Percentiles rank a stretch among this genome's conserved stretches.
Conservation (phyloP, 2,888 invertebrate species). For the Papilio demoleus region DNA sequence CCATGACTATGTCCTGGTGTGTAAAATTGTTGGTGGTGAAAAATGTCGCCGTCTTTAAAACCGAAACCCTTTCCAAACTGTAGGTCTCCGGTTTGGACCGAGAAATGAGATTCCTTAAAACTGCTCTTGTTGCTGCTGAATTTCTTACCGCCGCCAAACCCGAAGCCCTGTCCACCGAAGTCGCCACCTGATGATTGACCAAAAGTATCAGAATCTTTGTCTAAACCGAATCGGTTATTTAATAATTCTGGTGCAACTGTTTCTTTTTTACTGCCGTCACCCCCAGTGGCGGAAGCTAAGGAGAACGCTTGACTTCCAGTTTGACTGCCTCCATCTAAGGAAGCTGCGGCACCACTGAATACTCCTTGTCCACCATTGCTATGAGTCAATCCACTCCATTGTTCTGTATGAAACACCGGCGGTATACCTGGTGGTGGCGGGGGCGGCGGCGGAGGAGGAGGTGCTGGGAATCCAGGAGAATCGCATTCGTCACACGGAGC, state of each 20-base stretch:
- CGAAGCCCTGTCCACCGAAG: conserved; percentile 36
- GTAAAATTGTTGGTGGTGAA: conserved; percentile 20
- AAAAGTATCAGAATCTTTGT: conserved; percentile 35
- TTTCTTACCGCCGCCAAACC: conserved; percentile 39
- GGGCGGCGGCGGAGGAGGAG: conserved; percentile 49
- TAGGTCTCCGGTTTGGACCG: conserved; percentile 48
- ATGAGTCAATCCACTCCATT: conserved; percentile 64
- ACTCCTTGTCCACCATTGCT: conserved; percentile 59
- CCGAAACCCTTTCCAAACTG: conserved; percentile 42
- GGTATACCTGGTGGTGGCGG: conserved; percentile 51
- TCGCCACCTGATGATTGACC: conserved; percentile 36
- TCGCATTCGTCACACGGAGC: conserved; percentile 48
- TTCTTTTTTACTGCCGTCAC: conserved; percentile 33
- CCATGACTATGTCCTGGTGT: background rate
- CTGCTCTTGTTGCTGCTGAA: conserved; percentile 43
- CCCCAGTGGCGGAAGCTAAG: conserved; percentile 51
- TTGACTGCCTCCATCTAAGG: conserved; percentile 52
- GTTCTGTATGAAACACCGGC: conserved; percentile 57
- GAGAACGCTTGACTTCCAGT: conserved; percentile 59
- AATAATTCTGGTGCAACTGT: background rate
- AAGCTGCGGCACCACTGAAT: conserved; percentile 61
- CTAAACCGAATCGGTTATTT: conserved; percentile 19
- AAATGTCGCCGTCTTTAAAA: conserved; percentile 33
- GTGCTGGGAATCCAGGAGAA: conserved; percentile 37
- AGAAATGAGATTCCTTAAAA: conserved; percentile 53